These are phyloP conservation scores for Mormoops blainvillei DNA, from an alignment of 2,113 vertebrate genomes.

Conservation along the genomic window DNA sequence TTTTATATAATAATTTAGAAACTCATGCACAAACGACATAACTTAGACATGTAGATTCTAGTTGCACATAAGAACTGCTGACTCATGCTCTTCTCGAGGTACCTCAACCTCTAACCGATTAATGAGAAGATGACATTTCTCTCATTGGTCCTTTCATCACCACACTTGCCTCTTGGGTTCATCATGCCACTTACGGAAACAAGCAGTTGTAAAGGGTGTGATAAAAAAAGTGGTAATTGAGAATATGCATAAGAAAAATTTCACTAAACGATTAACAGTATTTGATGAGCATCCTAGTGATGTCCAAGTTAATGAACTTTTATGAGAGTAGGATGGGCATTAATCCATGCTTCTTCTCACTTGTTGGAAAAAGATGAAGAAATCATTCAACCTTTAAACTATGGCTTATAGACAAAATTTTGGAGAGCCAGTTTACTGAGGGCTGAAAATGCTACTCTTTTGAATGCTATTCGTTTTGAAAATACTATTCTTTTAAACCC, in stretches of 20 bases:
- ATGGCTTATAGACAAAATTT: neutral
- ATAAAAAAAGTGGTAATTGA: neutral
- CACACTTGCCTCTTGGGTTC: neutral
- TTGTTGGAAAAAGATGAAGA: constrained; percentile 11
- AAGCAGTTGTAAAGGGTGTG: neutral
- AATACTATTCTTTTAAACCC: neutral
- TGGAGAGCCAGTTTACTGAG: neutral
- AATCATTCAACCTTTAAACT: neutral
- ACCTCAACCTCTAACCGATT: neutral
- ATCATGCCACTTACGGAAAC: neutral
- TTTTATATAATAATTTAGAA: constrained; percentile 10
- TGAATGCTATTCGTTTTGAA: neutral
- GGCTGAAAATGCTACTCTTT: neutral
- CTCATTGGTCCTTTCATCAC: neutral
- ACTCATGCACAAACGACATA: neutral
- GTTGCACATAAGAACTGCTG: neutral
- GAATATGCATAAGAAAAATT: neutral
- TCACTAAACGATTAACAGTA: neutral
- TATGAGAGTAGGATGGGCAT: neutral
- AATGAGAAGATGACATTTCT: neutral
- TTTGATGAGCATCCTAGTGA: neutral
- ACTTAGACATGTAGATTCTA: neutral
- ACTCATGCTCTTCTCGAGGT: neutral
- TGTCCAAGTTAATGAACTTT: neutral
- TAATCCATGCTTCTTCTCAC: neutral